Evolutionary conservation across 2,113 vertebrate species (phyloP), one percentile per base, ranked within the genome.

Genomic region (Nanger granti): DNA sequence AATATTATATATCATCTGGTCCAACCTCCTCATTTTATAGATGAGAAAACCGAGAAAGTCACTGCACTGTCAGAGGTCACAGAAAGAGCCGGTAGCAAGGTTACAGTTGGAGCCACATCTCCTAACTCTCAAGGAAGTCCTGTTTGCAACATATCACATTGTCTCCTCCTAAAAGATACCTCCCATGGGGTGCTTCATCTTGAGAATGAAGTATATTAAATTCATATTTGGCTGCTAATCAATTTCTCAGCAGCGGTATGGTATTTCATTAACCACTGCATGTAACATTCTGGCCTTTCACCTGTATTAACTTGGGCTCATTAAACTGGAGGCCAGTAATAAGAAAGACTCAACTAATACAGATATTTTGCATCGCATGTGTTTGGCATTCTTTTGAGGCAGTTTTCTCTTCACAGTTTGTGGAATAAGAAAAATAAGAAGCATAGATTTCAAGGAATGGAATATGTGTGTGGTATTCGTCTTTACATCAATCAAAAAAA

Each of bases 201-300:
- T 64, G 92, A 97, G 96, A 97, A 95, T 93, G 91, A 95, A 96
- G 96, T 89, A 87, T 96, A 97, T 98, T 97, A 98, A 97, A 97
- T 97, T 97, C 96, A 95, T 94, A 96, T 97, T 97, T 97, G 96
- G 62, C 73, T 93, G 79, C 93, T 98, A 98, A 97, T 98, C 94
- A 85, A 96, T 95, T 97, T 97, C 96, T 96, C 96, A 97, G 95
- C 95, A 93, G 95, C 80, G 93, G 95, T 97, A 80, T 96, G 94
- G 94, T 97, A 96, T 98, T 98, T 96, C 97, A 97, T 98, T 97
- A 97, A 95, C 93, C 64, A 83, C 96, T 62, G 85, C 96, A 93
- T 94, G 97, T 93, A 97, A 97, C 95, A 88, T 69, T 69, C 91
- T 97, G 96, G 84, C 97, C 97, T 98, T 96, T 98, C 95, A 96